A percentile compares a stretch with the other conserved stretches of the same genome.
Evolutionary conservation across 2,797 vertebrate species (phyloP).

Genomic region (Poeciliopsis paucimaculata): DNA sequence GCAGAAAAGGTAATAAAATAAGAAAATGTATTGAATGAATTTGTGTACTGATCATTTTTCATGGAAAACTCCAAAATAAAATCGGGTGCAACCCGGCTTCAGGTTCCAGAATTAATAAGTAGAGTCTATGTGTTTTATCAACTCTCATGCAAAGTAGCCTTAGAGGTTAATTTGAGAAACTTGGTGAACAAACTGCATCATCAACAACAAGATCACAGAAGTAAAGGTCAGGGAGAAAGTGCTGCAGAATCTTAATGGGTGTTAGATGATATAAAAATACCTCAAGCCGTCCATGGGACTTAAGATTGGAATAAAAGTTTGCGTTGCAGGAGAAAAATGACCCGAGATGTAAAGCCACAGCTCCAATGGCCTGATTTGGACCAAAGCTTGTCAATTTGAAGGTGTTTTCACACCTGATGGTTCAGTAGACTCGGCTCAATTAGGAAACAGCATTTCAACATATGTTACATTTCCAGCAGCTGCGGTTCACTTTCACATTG

Average conservation of each 20-base stretch:
- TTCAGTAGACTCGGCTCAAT: background rate
- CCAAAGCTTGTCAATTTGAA: background rate
- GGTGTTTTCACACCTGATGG: background rate
- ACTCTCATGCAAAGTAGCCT: background rate
- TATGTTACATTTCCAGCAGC: too few relatives aligned
- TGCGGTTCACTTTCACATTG: too few relatives aligned
- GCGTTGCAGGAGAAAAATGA: background rate
- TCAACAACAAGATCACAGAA: background rate
- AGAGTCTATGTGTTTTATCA: background rate
- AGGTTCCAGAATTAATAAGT: background rate
- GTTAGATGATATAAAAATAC: background rate
- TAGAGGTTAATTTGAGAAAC: background rate
- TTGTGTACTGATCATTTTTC: background rate
- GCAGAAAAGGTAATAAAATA: background rate
- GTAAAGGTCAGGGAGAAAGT: background rate
- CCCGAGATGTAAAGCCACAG: background rate
- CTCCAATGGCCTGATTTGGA: background rate
- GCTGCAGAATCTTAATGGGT: background rate
- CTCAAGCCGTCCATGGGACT: background rate
- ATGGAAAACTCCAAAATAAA: background rate
- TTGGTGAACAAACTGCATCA: background rate
- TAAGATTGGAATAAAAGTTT: background rate
- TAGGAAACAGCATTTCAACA: background rate
- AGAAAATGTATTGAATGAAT: background rate
- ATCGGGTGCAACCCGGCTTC: background rate